Percentiles rank a stretch among this genome's conserved stretches.
These are phyloP conservation scores for Troglohyphantes excavatus DNA, from an alignment of 2,888 invertebrate species.

Conservation along the genomic window DNA sequence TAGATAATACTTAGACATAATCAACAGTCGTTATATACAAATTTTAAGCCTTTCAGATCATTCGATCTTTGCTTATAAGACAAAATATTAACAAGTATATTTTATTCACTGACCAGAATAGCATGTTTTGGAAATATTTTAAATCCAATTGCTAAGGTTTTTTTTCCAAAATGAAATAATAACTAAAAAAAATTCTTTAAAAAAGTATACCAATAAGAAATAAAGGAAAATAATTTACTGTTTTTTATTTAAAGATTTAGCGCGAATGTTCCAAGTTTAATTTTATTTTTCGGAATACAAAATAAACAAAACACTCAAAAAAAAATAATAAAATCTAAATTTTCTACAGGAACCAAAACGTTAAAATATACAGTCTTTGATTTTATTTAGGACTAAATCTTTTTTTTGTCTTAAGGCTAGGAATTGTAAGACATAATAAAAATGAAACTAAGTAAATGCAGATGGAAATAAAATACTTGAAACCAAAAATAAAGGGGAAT, in stretches of 20 bases:
- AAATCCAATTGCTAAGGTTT: slow-evolving; percentile 10
- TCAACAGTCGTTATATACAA: slow-evolving; percentile 53
- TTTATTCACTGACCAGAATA: slow-evolving; percentile 29
- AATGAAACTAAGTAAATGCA: slow-evolving; percentile 20
- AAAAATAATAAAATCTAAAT: slow-evolving; percentile 49
- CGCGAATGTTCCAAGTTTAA: neutral
- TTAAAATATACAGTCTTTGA: slow-evolving; percentile 64
- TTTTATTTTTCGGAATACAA: neutral
- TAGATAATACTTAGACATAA: slow-evolving; percentile 42
- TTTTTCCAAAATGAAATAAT: slow-evolving; percentile 5
- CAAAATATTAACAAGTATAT: slow-evolving; percentile 35
- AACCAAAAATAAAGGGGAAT: neutral
- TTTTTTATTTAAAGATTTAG: neutral
- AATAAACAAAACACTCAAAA: slow-evolving; percentile 26
- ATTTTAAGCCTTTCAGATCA: slow-evolving; percentile 29
- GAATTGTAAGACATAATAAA: slow-evolving; percentile 44
- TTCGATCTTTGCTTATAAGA: slow-evolving; percentile 1
- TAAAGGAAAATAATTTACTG: neutral
- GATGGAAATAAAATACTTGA: slow-evolving; percentile 5
- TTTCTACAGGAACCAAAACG: slow-evolving; percentile 69
- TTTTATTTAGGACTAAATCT: slow-evolving; percentile 57
- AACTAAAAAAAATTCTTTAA: neutral
- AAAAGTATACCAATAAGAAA: neutral
- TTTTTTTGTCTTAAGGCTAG: slow-evolving; percentile 31
- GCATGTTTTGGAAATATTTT: neutral